These are phyloP conservation scores for Dendronephthya gigantea DNA, from an alignment of 64 coral and sea anemone genomes.

Conservation along the genomic window DNA sequence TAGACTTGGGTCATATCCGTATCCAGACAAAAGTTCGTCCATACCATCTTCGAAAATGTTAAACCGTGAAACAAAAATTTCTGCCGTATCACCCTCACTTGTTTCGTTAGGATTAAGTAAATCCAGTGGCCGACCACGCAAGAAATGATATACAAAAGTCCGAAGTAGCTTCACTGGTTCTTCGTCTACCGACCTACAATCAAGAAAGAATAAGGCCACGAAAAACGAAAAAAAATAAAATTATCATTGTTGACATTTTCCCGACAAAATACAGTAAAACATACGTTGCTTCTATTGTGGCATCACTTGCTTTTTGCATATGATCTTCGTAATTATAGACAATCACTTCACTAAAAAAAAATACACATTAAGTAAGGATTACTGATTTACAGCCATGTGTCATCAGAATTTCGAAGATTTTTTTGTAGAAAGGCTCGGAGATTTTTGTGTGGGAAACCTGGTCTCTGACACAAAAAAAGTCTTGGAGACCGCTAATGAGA, in stretches of 20 bases:
- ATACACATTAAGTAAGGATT: no score
- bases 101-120: constrained; percentile 2
- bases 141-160: background rate
- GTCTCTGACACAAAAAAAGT: no score
- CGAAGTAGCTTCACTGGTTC: constrained; percentile 6
- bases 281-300: background rate
- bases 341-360: background rate
- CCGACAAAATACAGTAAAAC: background rate
- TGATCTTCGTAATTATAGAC: background rate
- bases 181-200: background rate
- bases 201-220: background rate
- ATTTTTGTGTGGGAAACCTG: no score
- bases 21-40: constrained; percentile 3
- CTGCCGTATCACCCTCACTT: constrained; percentile 22
- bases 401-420: no score
- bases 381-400: no score
- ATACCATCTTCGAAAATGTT: constrained; percentile 31
- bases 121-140: constrained; percentile 28
- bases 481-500: no score
- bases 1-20: constrained; percentile 6
- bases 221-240: background rate
- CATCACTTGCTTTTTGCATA: background rate
- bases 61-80: constrained; percentile 38
- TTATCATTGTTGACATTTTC: background rate
- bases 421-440: no score